Evolutionary conservation across 2,888 invertebrate genomes (phyloP), one percentile per base, ranked within the genome.

Genomic region (Stratiomys singularior): DNA sequence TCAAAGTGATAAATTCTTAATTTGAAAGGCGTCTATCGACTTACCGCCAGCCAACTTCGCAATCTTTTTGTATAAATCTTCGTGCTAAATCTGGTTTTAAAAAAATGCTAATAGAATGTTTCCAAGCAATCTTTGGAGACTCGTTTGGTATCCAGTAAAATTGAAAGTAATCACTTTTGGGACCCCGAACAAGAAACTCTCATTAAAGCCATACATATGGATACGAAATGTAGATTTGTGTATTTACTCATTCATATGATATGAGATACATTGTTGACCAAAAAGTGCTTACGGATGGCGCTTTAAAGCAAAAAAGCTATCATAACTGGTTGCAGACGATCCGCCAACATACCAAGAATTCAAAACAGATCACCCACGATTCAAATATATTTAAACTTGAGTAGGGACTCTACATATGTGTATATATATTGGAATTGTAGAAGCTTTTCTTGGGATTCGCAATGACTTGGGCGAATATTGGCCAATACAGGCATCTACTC

Each of bases 321-420:
- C 5, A 37, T n/a, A 63, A 63, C 28, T 52, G 52, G 52, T 52
- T 52, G 9, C 5, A 37, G 37, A 52, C 52, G 52, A 27, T 58
- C 7, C 5, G n/a, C 15, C 25, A 28, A 25, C 27, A 60, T 25
- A 60, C 28, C 15, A 52, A 18, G 52, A 52, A 63, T 63, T 28
- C 63, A 63, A 63, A 63, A 63, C 63, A 63, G 63, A 63, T 63
- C 63, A 63, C 63, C 25, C 63, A 63, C 63, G 15, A 63, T 27
- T 63, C 18, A 18, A 52, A 52, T 52, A 52, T 18, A 52, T 52
- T n/a, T n/a, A n/a, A n/a, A n/a, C n/a, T n/a, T 52, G 15, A 5
- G 4, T 15, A 18, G 52, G 3, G 3, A 3, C 37, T 5, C 9
- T 3, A 3, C 37, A 23, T 9, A 63, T 27, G n/a, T 52, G 52